phyloP scores from a whole-genome alignment of 2,113 vertebrate species.

The Rafetus swinhoei region DNA sequence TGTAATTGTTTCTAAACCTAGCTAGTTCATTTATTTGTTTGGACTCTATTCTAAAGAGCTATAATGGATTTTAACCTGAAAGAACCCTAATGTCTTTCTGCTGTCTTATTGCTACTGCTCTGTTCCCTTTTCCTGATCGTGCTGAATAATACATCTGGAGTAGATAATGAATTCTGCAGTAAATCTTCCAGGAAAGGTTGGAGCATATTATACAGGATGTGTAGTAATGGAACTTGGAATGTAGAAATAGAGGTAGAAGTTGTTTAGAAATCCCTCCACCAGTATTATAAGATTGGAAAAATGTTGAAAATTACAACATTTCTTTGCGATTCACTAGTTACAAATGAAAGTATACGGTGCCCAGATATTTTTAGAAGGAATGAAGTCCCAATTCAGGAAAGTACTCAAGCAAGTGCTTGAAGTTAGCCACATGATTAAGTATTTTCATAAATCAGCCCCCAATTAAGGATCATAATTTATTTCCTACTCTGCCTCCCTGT shows the following conservation, averaged over 20 bases:
- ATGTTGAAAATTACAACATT: background rate
- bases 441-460: background rate
- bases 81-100: background rate
- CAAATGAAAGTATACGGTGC: fast-evolving
- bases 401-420: background rate
- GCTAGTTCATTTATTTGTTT: background rate
- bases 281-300: background rate
- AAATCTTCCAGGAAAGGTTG: background rate
- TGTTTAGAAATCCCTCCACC: background rate
- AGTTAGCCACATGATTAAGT: fast-evolving
- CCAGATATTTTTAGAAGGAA: background rate
- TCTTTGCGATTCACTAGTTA: background rate
- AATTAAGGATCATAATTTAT: background rate
- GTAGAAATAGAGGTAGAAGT: background rate
- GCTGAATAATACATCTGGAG: background rate
- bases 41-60: background rate
- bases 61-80: background rate
- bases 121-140: background rate
- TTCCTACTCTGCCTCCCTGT: fast-evolving
- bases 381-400: background rate
- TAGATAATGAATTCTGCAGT: background rate
- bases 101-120: background rate
- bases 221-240: background rate
- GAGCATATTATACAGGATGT: fast-evolving
- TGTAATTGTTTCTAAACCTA: background rate